phyloP scores from a whole-genome alignment of 2,797 vertebrate species.

The Myiothlypis coronata region DNA sequence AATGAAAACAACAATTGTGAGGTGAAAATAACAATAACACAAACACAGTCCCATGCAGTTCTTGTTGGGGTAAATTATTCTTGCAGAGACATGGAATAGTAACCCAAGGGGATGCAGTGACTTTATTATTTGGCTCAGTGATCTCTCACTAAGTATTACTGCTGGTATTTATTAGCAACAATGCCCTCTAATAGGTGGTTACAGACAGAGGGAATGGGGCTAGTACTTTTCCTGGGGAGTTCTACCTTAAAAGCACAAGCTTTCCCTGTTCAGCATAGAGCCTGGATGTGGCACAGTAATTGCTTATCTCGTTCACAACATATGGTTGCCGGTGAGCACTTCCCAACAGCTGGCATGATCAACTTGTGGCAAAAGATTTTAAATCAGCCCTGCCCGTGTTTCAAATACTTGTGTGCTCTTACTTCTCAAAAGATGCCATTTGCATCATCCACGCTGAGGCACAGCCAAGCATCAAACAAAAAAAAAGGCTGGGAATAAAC shows the following conservation, averaged over 20 bases:
- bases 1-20: background rate
- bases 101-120: background rate
- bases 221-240: background rate
- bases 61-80: background rate
- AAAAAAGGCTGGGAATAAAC: constrained; percentile 31
- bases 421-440: constrained; percentile 15
- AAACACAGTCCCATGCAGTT: background rate
- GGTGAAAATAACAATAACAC: background rate
- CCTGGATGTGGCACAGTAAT: background rate
- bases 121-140: background rate
- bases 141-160: background rate
- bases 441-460: constrained; percentile 4
- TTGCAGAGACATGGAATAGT: background rate
- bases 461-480: constrained; percentile 42
- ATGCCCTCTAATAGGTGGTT: background rate
- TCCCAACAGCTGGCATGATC: constrained; percentile 45
- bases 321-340: constrained; percentile 20
- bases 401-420: background rate
- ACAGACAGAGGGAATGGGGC: background rate
- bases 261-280: background rate
- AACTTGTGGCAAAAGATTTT: constrained; percentile 27
- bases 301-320: constrained; percentile 15
- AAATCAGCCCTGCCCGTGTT: background rate
- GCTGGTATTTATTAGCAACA: background rate
- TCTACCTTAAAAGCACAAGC: background rate